These are phyloP conservation scores for Pitangus sulphuratus DNA, from an alignment of 2,797 vertebrate species.

Conservation along the genomic window DNA sequence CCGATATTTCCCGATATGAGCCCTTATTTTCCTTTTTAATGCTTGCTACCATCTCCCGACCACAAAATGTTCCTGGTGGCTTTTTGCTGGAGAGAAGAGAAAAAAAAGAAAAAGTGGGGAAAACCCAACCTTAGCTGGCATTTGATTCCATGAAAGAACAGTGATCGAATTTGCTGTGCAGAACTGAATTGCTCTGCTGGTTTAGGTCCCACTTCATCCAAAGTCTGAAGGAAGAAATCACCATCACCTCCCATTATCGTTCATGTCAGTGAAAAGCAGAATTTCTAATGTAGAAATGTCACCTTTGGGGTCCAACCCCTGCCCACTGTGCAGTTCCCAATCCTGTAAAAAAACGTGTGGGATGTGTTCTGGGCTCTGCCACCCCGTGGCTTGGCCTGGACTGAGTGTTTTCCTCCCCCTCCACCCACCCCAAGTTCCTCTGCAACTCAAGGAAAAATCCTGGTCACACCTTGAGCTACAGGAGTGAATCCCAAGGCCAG, in stretches of 20 bases:
- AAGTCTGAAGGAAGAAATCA: background rate
- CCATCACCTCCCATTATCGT: background rate
- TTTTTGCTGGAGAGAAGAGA: background rate
- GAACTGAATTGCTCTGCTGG: background rate
- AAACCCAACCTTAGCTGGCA: background rate
- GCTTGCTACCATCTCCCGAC: background rate
- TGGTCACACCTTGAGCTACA: fast-evolving
- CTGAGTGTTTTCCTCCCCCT: background rate
- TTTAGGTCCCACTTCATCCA: background rate
- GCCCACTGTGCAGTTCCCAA: background rate
- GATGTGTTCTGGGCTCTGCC: background rate
- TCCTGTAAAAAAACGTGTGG: background rate
- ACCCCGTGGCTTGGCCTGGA: background rate
- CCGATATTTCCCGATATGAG: background rate
- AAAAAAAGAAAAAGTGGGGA: too few species aligned
- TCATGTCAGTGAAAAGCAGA: background rate
- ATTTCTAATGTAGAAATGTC: background rate
- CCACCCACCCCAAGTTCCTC: background rate
- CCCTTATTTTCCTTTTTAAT: background rate
- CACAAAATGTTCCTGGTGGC: background rate
- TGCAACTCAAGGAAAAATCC: background rate
- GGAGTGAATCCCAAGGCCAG: background rate
- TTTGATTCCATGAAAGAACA: background rate
- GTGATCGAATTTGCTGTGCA: background rate
- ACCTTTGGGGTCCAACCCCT: background rate